Evolutionary conservation across 2,888 invertebrate species (phyloP), one percentile per base, ranked within the genome.

Genomic region (Dysmachus trigonus): DNA sequence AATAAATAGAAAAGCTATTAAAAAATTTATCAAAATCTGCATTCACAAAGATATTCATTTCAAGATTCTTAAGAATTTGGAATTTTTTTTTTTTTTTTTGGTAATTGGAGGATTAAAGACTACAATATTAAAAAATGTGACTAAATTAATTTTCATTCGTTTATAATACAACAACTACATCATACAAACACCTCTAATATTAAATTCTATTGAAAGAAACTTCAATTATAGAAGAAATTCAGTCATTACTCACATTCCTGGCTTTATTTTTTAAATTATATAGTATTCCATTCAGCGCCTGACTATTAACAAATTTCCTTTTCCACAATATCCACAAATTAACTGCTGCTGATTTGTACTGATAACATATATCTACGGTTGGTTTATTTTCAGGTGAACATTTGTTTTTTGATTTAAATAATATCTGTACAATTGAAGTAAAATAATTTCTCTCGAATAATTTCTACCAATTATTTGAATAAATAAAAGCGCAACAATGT

Each of bases 1-100:
- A 88, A 10, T 53, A 53, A 88, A 86, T 18, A 74, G 85, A 51
- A 51, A 18, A 13, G 2, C 4, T 15, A 15, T 73, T 27, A 41
- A 62, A 1, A 62, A n/a, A 18, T 1, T 2, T 15, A 15, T 47
- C 4, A 47, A 47, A 47, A 38, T 8, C 10, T 38, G 38, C 38
- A 2, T 38, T 2, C 10, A 6, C 10, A 38, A 38, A 10, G 6
- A 38, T 38, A 47, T 47, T 47, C 15, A n/a, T 47, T 47, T 47
- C 15, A 47, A 15, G n/a, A 15, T 47, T 47, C n/a, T n/a, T 47
- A n/a, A 3, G 47, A 41, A 15, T 41, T 7, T 35, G 10, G 0
- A 35, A 35, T 13, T 41, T 41, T 41, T 41, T 15, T 47, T 47
- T n/a, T n/a, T n/a, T 3, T 6, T n/a, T 47, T 47, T 47, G n/a